A percentile compares a stretch with the other conserved stretches of the same genome.
Evolutionary conservation across 2,888 invertebrate genomes (phyloP).

Genomic region (Candidula unifasciata): DNA sequence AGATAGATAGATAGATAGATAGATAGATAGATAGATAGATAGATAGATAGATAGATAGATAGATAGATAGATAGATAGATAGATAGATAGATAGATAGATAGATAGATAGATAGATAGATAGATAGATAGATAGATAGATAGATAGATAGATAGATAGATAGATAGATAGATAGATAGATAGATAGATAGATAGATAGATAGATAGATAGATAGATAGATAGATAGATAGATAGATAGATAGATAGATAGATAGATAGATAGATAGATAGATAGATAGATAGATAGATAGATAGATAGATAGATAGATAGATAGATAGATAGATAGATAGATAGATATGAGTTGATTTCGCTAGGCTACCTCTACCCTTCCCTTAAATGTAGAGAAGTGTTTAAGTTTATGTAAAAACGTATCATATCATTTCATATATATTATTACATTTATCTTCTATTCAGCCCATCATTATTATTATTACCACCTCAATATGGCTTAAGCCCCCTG

Average conservation of each 20-base stretch:
- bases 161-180: not conserved
- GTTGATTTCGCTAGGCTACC: too few species aligned
- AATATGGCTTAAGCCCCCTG: too few species aligned
- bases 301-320: too few species aligned
- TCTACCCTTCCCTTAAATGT: too few species aligned
- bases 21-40: constrained; percentile 10
- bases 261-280: constrained; percentile 21
- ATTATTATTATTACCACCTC: too few species aligned
- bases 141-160: not conserved
- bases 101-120: not conserved
- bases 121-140: not conserved
- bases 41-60: constrained; percentile 6
- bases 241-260: constrained; percentile 21
- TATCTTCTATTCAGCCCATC: too few species aligned
- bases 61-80: constrained; percentile 16
- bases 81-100: not conserved
- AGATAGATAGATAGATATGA: too few species aligned
- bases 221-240: constrained; percentile 21
- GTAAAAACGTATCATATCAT: too few species aligned
- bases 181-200: constrained; percentile 15
- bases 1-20: not conserved
- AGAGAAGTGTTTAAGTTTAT: too few species aligned
- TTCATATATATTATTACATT: too few species aligned
- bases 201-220: constrained; percentile 21
- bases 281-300: too few species aligned